These are phyloP conservation scores for Melanotaenia parkinsoni DNA, from an alignment of 2,797 vertebrate species.

Conservation along the genomic window DNA sequence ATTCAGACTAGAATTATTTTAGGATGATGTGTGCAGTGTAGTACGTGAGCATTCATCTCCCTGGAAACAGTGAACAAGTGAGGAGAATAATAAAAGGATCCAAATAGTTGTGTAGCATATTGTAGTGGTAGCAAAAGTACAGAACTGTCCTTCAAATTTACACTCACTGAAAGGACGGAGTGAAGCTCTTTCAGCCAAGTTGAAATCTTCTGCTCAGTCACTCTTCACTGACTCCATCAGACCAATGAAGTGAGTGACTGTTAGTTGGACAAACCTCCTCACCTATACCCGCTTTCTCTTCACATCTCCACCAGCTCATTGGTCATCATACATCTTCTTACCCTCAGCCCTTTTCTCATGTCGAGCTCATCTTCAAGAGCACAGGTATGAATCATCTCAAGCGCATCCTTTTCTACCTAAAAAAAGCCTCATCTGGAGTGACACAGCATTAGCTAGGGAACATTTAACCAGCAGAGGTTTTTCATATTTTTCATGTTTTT, in stretches of 20 bases:
- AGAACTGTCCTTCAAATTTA: neutral
- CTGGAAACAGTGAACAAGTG: constrained; percentile 9
- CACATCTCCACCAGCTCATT: constrained; percentile 6
- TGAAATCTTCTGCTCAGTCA: constrained; percentile 5
- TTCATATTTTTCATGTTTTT: neutral
- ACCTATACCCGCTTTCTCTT: constrained; percentile 10
- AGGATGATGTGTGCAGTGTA: constrained; percentile 8
- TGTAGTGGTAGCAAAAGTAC: neutral
- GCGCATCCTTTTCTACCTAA: constrained; percentile 9
- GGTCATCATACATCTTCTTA: constrained; percentile 3
- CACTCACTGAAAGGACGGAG: neutral
- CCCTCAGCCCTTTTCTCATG: neutral
- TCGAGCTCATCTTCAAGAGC: neutral
- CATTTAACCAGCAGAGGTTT: constrained; percentile 21
- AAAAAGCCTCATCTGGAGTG: constrained; percentile 2
- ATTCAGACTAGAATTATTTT: constrained; percentile 17
- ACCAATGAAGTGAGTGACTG: constrained; percentile 33
- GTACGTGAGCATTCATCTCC: constrained; percentile 13
- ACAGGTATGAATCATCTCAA: neutral
- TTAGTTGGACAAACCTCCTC: neutral
- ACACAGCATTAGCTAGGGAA: neutral
- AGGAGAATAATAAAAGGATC: neutral
- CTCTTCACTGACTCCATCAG: constrained; percentile 20
- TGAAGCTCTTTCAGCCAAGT: constrained; percentile 12
- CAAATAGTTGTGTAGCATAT: neutral